Base-by-base conservation (phyloP, 1,140 invertebrate genomes). In the Diorhabda carinulata region DNA sequence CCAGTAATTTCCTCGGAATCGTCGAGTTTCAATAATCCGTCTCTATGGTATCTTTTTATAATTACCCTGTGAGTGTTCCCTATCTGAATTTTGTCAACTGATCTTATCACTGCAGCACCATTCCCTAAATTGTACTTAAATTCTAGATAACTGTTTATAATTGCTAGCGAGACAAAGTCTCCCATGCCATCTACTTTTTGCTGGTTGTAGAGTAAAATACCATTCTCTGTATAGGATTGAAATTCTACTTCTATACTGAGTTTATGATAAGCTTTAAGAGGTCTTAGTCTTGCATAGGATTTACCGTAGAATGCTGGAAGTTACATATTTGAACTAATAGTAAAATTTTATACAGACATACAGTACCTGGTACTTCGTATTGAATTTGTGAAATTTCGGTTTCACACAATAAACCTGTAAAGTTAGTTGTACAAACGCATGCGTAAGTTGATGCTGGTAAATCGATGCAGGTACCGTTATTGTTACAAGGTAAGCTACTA, bases 241-340 rank as follows among this genome's bases (percentile, higher is more conserved):
- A 97, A 95, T 82, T 94, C 92, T 43, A 97, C 84, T 83, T 96
- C 93, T 75, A 97, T 89, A 80, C 89, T 94, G 71, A 96, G 86
- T 82, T 93, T 92, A 78, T 92, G 90, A 81, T 93, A 93, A 70
- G 92, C 92, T 79, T 94, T 92, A 64, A 93, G 84, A 70, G 90
- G 87, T 76, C 88, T 89, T 75, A 93, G 84, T 70, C 87, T 84
- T 62, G 91, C 87, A 79, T 88, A 90, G 67, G 90, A 89, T 71
- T 86, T 86, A 8, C 90, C 90, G 78, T 90, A 87, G 80, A 92
- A 91, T 40, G 89, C 89, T 25, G 90, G 6, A 52, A 52, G 47
- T 2, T 8, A 52, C n/a, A 52, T 6, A 52, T 52, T n/a, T 8
- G 47, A 52, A 52, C 6, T 52, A 4, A 8, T 3, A 52, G n/a